phyloP scores from a whole-genome alignment of 2,888 invertebrate species.

The Buathra laborator region DNA sequence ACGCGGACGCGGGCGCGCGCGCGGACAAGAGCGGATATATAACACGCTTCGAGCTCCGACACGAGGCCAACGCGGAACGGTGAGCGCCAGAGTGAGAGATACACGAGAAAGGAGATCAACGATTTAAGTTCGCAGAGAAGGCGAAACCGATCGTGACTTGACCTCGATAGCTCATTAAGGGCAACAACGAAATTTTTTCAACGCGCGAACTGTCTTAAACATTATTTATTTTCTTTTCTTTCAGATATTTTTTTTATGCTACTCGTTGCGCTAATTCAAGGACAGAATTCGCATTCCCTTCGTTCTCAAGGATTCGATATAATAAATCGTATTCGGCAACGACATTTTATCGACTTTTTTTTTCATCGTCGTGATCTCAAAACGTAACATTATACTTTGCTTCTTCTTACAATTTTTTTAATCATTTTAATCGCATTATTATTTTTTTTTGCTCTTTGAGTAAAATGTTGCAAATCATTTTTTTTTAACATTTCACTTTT shows the following conservation, averaged over 20 bases:
- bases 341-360: no score
- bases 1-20: neutral
- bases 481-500: no score
- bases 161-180: conserved; percentile 42
- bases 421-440: no score
- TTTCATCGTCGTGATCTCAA: no score
- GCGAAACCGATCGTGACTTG: conserved; percentile 11
- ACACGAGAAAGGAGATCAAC: conserved; percentile 45
- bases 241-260: neutral
- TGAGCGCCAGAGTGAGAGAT: neutral
- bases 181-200: conserved; percentile 22
- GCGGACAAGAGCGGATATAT: conserved; percentile 18
- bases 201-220: neutral
- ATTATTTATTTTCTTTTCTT: neutral
- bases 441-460: no score
- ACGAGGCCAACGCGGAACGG: conserved; percentile 2
- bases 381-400: no score
- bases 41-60: neutral
- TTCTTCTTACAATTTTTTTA: no score
- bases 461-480: no score
- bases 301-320: neutral
- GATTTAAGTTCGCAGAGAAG: conserved; percentile 19
- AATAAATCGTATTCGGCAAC: neutral
- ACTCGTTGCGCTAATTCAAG: neutral
- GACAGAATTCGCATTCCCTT: neutral